Evolutionary conservation across 2,888 invertebrate species (phyloP), one percentile per base, ranked within the genome.

Genomic region (Drosophila macrothrix): DNA sequence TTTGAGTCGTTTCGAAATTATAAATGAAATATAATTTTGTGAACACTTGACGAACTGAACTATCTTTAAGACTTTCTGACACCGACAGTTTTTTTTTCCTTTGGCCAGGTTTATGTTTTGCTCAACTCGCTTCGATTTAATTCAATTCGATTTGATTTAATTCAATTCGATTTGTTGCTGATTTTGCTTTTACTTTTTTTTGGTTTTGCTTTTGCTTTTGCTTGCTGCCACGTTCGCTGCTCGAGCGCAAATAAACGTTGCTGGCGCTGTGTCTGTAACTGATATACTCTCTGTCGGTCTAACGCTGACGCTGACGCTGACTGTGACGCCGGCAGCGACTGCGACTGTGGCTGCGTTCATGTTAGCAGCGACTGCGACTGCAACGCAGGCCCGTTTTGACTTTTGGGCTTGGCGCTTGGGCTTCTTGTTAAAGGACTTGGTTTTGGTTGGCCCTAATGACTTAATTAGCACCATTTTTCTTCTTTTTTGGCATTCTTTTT

Each of bases 181-280:
- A 19, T 62, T 39, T 50, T 62, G 59, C 33, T 65, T 73, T 70
- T 50, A 53, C 61, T 55, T 63, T 64, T 68, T 64, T 66, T 78
- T 46, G 46, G 1, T 16, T 55, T 39, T 80, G 55, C 37, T 46
- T 64, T 75, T 67, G 63, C 33, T 76, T 82, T 81, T 87, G 75
- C 63, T 56, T 88, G 92, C 90, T 92, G 89, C 90, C 90, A 90
- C 92, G 91, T 92, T 92, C 92, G 88, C 83, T 91, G 92, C 83
- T 92, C 89, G 90, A 92, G 90, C 92, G 92, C 91, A 92, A 92
- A 92, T 92, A 92, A 92, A 91, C 90, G 88, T 86, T 86, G 84
- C 84, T 81, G 76, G 67, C 78, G 73, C 73, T 76, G 79, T 84
- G 90, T 65, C 84, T 84, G 89, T 84, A 83, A 88, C 91, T 92